Conservation (phyloP, 2,888 invertebrate genomes). For the Caenorhabditis sp. region DNA sequence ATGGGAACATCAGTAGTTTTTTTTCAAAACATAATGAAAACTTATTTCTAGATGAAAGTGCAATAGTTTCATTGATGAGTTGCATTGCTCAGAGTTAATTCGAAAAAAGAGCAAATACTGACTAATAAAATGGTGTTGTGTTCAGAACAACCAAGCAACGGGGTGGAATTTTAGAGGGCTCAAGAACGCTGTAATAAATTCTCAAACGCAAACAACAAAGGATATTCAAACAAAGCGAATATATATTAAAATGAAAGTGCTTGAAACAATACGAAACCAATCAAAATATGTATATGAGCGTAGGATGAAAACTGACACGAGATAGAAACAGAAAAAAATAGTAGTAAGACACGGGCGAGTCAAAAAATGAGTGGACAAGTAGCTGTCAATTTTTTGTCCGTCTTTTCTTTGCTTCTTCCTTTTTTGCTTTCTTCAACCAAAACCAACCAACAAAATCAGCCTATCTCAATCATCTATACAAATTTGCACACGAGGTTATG, state of each 20-base stretch:
- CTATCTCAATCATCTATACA: neutral
- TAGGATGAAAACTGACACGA: neutral
- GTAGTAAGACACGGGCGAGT: neutral
- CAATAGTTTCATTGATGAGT: no score
- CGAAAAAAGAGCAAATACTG: no score
- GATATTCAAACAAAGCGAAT: neutral
- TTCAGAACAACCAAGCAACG: no score
- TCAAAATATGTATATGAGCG: neutral
- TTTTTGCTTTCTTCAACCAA: neutral
- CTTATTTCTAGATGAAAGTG: no score
- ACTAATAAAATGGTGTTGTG: no score
- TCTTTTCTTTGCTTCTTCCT: neutral
- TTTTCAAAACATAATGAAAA: no score
- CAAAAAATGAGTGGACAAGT: slow-evolving; percentile 1
- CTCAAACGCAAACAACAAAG: neutral
- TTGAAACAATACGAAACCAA: neutral
- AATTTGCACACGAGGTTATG: neutral
- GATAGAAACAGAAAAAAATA: neutral
- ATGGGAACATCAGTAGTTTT: no score
- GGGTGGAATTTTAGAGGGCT: no score
- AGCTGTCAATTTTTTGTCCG: neutral
- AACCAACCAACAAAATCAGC: neutral
- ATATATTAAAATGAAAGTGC: neutral
- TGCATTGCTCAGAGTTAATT: no score
- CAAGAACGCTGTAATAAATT: neutral